Evolutionary conservation across 2,888 invertebrate species (phyloP).

Genomic region (Cremastinae sp.): DNA sequence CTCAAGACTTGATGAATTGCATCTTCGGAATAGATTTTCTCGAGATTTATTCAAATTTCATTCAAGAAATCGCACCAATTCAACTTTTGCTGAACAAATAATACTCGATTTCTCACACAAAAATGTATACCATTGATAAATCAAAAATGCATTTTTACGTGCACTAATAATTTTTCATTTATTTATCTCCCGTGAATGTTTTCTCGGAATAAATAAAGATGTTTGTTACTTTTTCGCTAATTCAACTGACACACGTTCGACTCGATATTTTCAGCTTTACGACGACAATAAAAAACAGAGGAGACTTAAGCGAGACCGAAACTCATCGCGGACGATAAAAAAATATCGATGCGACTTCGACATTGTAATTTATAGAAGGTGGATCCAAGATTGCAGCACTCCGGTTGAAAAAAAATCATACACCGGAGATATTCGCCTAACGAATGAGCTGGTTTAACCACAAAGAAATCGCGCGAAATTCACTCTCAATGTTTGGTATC

Average conservation of each 20-base stretch:
- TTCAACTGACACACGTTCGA: background rate
- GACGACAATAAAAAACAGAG: slow-evolving; percentile 10
- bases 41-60: background rate
- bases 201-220: background rate
- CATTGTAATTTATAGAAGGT: slow-evolving; percentile 7
- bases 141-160: no score
- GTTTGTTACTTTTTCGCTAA: background rate
- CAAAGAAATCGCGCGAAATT: slow-evolving; percentile 44
- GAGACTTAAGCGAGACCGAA: background rate
- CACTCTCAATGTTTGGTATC: slow-evolving; percentile 9
- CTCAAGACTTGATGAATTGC: slow-evolving; percentile 10
- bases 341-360: slow-evolving; percentile 1
- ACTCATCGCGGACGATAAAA: slow-evolving; percentile 19
- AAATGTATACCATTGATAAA: no score
- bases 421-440: slow-evolving; percentile 35
- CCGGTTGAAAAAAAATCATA: slow-evolving; percentile 29
- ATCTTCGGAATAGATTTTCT: background rate
- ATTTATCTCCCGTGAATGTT: background rate
- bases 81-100: no score
- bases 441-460: slow-evolving; percentile 38
- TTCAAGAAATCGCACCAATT: no score
- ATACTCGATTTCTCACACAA: no score
- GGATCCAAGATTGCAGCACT: slow-evolving; percentile 47
- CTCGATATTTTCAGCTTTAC: slow-evolving; percentile 15
- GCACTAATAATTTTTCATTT: no score